Evolutionary conservation across 37 sponge, comb jelly and placozoan species (phyloP).

Genomic region (Halichondria panicea): DNA sequence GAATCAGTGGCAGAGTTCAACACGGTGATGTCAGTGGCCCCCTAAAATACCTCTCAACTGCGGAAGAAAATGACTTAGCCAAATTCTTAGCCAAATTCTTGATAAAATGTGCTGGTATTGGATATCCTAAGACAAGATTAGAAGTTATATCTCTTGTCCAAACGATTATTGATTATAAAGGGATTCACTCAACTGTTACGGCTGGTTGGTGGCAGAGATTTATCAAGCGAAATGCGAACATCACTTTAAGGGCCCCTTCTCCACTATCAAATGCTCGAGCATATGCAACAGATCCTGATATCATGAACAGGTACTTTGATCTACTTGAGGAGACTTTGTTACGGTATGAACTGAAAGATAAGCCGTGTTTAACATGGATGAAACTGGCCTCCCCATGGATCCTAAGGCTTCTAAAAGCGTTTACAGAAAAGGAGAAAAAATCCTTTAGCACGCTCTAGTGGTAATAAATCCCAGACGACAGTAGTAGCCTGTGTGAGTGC

Average conservation of each 20-base stretch:
- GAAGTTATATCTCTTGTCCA: slow-evolving; percentile 19
- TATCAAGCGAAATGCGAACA: not conserved
- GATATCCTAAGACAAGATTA: slow-evolving; percentile 5
- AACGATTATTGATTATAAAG: not conserved
- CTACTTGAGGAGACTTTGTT: slow-evolving; percentile 10
- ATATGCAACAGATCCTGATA: not conserved
- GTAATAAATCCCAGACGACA: slow-evolving; percentile 22
- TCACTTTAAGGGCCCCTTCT: slow-evolving; percentile 10
- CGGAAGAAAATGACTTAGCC: slow-evolving; percentile 24
- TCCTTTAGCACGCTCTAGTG: slow-evolving; percentile 8
- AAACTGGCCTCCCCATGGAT: slow-evolving; percentile 35
- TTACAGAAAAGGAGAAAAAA: slow-evolving; percentile 15
- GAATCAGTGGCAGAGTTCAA: slow-evolving; percentile 22
- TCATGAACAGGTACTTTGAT: slow-evolving; percentile 22
- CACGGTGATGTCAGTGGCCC: slow-evolving; percentile 16
- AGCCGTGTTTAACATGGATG: slow-evolving; percentile 30
- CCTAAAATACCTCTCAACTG: not conserved
- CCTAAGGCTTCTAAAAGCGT: slow-evolving; percentile 11
- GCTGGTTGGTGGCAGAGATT: slow-evolving; percentile 10
- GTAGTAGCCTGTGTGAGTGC: slow-evolving; percentile 42
- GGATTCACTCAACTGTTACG: not conserved
- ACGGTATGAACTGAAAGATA: not conserved
- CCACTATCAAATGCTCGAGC: slow-evolving; percentile 11
- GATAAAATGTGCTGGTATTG: too few species aligned
- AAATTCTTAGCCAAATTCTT: slow-evolving; percentile 3